Conservation (phyloP, 2,888 invertebrate genomes). For the Azorinus chamasolen region DNA sequence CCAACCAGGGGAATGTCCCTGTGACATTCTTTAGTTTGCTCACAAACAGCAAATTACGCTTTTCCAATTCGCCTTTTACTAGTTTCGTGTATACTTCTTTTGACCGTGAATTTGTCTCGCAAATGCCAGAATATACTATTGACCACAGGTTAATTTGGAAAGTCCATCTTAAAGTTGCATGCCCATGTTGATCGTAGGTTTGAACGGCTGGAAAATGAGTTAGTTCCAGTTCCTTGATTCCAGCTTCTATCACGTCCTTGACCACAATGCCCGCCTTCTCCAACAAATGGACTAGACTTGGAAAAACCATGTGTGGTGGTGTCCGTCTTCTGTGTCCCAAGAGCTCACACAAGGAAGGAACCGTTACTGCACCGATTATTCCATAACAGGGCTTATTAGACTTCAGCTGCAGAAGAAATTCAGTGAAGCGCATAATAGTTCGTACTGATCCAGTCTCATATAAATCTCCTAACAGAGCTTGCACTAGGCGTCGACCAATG, state of each 20-base stretch:
- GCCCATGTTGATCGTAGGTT: constrained; percentile 7
- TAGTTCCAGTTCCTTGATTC: constrained; percentile 17
- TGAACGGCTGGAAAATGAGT: constrained; percentile 13
- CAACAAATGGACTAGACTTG: constrained; percentile 7
- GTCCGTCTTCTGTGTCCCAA: constrained; percentile 5
- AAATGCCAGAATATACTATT: constrained; percentile 2
- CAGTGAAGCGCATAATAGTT: constrained; percentile 15
- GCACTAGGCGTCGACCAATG: constrained; percentile 21
- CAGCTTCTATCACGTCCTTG: constrained; percentile 13
- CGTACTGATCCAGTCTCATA: constrained; percentile 17
- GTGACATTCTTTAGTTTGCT: constrained; percentile 33
- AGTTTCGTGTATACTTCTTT: not conserved
- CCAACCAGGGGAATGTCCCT: constrained; percentile 32
- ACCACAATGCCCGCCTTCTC: constrained; percentile 2
- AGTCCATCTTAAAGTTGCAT: not conserved
- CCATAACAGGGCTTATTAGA: constrained; percentile 11
- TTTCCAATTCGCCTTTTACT: constrained; percentile 31
- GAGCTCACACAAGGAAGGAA: constrained; percentile 2
- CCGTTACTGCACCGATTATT: constrained; percentile 9
- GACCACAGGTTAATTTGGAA: constrained; percentile 16
- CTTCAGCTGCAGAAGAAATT: constrained; percentile 27
- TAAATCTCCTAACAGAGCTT: constrained; percentile 25
- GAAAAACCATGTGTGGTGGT: constrained; percentile 5
- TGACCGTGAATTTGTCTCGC: no score
- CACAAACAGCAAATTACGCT: constrained; percentile 20